Evolutionary conservation across 2,113 vertebrate species (phyloP).

Genomic region (Megaleporinus macrocephalus): DNA sequence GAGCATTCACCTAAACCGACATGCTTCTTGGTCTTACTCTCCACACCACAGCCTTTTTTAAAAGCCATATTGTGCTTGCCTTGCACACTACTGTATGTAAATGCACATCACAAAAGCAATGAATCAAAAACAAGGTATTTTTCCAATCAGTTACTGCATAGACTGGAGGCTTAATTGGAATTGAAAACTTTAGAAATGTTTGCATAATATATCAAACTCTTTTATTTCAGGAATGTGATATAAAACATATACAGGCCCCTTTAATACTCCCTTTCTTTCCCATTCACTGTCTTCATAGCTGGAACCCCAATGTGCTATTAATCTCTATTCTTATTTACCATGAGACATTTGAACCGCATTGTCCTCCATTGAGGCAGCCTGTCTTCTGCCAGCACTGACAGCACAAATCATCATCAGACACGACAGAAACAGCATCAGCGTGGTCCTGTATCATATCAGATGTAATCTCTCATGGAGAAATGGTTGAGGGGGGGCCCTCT

Average conservation of each 20-base stretch:
- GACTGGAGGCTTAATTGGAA: too few species aligned
- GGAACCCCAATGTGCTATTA: constrained; percentile 66
- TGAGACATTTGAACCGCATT: constrained; percentile 73
- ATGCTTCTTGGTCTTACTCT: too few species aligned
- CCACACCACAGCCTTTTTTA: too few species aligned
- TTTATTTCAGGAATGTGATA: neutral
- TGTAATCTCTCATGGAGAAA: constrained; percentile 54
- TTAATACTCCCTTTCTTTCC: constrained; percentile 4
- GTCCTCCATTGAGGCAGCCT: constrained; percentile 73
- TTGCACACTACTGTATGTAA: too few species aligned
- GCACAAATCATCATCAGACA: constrained; percentile 76
- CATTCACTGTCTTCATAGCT: constrained; percentile 53
- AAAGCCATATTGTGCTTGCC: too few species aligned
- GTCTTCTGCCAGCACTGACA: constrained; percentile 70
- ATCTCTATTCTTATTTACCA: constrained; percentile 72
- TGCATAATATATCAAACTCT: neutral
- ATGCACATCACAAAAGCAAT: too few species aligned
- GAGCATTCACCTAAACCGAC: too few species aligned
- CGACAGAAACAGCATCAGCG: constrained; percentile 74
- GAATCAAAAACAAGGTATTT: too few species aligned
- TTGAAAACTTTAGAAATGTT: too few species aligned
- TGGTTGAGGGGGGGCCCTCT: constrained; percentile 55
- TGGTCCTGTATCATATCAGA: constrained; percentile 69
- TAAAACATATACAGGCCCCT: neutral
- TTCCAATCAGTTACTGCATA: too few species aligned